Evolutionary conservation across 1,140 invertebrate species (phyloP).

Genomic region (Heliconius hewitsoni): DNA sequence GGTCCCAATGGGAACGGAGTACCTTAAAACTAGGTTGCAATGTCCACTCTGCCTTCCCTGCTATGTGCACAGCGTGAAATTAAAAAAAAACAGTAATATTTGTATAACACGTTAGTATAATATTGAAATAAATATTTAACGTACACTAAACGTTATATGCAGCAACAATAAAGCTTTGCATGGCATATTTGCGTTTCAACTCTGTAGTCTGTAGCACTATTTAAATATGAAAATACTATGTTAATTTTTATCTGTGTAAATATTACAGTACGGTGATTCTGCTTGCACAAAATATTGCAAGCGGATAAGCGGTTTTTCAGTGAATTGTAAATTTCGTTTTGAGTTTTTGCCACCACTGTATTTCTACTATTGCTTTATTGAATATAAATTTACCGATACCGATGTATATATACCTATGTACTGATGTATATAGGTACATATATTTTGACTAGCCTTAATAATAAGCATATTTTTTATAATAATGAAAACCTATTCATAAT

Average conservation of each 20-base stretch:
- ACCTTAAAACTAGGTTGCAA: no score
- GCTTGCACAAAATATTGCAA: conserved; percentile 31
- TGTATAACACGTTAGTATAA: no score
- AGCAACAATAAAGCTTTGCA: not conserved
- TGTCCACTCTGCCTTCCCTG: no score
- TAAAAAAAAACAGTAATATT: no score
- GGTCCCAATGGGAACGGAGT: no score
- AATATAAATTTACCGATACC: no score
- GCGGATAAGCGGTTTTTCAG: conserved; percentile 28
- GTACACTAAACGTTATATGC: not conserved
- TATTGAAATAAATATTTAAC: not conserved
- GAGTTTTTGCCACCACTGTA: not conserved
- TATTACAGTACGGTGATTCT: conserved; percentile 18
- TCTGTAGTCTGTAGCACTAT: not conserved
- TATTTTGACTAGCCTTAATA: no score
- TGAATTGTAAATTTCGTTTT: conserved; percentile 28
- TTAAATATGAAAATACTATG: conserved; percentile 19
- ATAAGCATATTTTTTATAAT: no score
- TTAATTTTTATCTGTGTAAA: conserved; percentile 20
- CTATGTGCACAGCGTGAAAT: no score
- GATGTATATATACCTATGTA: no score
- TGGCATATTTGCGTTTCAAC: not conserved
- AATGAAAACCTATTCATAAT: no score
- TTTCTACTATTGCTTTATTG: not conserved
- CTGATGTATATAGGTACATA: no score